A percentile compares a stretch with the other conserved stretches of the same genome.
Evolutionary conservation across 2,888 invertebrate genomes (phyloP).

Genomic region (Trichogramma dendrolimi): DNA sequence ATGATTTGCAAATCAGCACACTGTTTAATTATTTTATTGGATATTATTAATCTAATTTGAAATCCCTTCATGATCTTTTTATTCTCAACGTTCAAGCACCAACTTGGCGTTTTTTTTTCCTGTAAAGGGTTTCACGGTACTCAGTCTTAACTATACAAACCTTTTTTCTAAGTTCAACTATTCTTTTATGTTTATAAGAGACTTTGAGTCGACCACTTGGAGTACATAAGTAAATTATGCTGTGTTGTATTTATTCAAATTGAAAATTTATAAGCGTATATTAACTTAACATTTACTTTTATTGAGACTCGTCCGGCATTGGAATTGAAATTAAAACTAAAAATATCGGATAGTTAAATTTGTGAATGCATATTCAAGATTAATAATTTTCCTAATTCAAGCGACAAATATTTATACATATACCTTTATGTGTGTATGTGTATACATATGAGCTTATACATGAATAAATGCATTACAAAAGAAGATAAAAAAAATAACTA

Average conservation of each 20-base stretch:
- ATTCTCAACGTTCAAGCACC: constrained; percentile 11
- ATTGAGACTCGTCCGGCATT: too few relatives aligned
- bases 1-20: constrained; percentile 24
- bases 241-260: too few relatives aligned
- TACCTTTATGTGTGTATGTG: not conserved
- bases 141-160: constrained; percentile 9
- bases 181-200: constrained; percentile 15
- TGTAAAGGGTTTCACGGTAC: constrained; percentile 22
- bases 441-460: not conserved
- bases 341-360: too few relatives aligned
- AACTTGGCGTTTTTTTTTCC: constrained; percentile 24
- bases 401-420: not conserved
- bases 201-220: too few relatives aligned
- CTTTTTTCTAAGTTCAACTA: constrained; percentile 11
- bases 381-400: too few relatives aligned
- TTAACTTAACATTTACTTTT: too few relatives aligned
- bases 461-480: not conserved
- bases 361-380: too few relatives aligned
- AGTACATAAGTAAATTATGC: too few relatives aligned
- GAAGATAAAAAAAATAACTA: not conserved
- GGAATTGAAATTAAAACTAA: too few relatives aligned
- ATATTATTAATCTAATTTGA: constrained; percentile 19
- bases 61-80: not conserved
- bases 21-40: constrained; percentile 27
- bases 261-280: too few relatives aligned